phyloP scores from a whole-genome alignment of 2,888 invertebrate genomes.

The Gymnocheta viridis region DNA sequence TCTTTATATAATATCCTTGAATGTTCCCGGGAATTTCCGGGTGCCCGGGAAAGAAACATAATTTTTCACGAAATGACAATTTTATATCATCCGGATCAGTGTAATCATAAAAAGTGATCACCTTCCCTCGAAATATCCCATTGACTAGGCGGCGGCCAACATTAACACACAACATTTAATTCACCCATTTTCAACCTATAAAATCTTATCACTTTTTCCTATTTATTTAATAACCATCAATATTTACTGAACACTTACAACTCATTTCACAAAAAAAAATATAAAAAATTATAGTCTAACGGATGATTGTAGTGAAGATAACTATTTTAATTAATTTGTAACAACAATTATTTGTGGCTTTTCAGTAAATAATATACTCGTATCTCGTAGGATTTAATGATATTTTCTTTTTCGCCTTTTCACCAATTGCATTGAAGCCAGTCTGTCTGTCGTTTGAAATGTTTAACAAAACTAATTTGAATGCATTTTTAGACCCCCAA shows the following conservation, averaged over 20 bases:
- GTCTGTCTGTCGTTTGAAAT: constrained; percentile 20
- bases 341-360: neutral
- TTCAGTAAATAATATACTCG: neutral
- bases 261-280: neutral
- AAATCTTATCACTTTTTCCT: neutral
- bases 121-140: no score
- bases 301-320: neutral
- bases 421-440: neutral
- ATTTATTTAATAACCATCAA: neutral
- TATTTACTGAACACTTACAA: neutral
- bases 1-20: no score
- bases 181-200: neutral
- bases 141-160: no score
- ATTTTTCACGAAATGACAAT: no score
- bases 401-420: neutral
- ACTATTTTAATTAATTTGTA: neutral
- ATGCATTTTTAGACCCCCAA: constrained; percentile 46
- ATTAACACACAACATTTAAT: neutral
- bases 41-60: no score
- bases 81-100: no score
- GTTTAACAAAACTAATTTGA: constrained; percentile 40
- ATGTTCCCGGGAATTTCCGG: no score
- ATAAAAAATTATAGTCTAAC: no score
- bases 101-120: no score
- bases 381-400: neutral